Percentiles rank a stretch among this genome's conserved stretches.
phyloP scores from a whole-genome alignment of 1,140 invertebrate species.

The Papilio machaon region DNA sequence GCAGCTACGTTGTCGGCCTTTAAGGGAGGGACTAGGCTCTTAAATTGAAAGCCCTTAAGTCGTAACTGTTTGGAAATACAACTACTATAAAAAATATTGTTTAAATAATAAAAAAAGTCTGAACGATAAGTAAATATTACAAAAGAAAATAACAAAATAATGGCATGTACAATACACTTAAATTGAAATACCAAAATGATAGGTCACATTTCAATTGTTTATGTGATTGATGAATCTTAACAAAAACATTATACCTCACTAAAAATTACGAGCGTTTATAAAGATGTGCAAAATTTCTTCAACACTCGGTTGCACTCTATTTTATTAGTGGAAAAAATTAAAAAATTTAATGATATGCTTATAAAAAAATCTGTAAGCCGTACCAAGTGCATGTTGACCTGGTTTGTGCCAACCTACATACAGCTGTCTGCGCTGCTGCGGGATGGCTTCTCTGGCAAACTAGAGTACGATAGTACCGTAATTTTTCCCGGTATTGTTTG shows the following conservation, averaged over 20 bases:
- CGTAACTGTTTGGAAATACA: too few relatives aligned
- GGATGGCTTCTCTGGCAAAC: conserved; percentile 15
- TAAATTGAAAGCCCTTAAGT: too few relatives aligned
- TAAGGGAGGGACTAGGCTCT: too few relatives aligned
- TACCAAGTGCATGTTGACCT: conserved; percentile 19
- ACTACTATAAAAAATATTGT: too few relatives aligned
- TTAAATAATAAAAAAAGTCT: neutral
- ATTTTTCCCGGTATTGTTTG: conserved; percentile 9
- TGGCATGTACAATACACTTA: neutral
- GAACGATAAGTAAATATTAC: neutral
- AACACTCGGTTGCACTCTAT: neutral
- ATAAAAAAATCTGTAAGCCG: conserved; percentile 24
- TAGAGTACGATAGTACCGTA: neutral
- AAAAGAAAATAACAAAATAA: neutral
- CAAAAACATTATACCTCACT: neutral
- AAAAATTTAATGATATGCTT: conserved; percentile 22
- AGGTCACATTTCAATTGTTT: neutral
- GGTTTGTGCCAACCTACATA: conserved; percentile 18
- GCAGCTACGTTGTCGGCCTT: too few relatives aligned
- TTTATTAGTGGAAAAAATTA: neutral
- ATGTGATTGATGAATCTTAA: neutral
- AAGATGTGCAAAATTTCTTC: neutral
- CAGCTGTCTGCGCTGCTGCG: neutral
- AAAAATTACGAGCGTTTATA: neutral
- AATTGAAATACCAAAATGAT: neutral